Evolutionary conservation across 2,888 invertebrate genomes (phyloP).

Genomic region (Spisula subtruncata): DNA sequence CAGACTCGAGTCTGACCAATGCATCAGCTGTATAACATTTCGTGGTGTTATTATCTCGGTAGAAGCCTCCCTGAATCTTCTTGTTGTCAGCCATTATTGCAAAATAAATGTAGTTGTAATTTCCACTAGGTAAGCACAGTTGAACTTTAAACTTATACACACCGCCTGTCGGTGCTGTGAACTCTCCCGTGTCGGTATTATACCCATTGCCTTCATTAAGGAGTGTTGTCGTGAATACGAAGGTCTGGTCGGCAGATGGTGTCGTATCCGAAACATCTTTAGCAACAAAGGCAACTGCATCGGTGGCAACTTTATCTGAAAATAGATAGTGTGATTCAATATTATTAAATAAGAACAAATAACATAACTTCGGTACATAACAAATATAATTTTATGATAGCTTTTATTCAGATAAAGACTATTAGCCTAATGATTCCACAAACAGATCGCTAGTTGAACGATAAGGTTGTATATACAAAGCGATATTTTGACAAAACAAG

Average conservation of each 20-base stretch:
- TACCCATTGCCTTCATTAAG: neutral
- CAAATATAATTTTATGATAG: no score
- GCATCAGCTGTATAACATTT: neutral
- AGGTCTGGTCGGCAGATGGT: neutral
- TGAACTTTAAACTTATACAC: neutral
- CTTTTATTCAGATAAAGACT: no score
- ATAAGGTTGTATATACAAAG: no score
- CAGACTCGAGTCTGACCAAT: neutral
- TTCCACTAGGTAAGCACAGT: neutral
- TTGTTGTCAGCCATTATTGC: neutral
- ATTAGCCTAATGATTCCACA: no score
- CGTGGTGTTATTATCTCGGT: neutral
- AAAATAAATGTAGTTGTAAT: neutral
- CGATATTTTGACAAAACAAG: no score
- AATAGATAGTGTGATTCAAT: no score
- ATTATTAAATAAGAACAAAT: no score
- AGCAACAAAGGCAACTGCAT: neutral
- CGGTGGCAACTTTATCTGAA: neutral
- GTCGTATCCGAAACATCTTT: neutral
- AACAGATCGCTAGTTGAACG: no score
- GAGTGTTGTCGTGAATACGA: constrained; percentile 1
- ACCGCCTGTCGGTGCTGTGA: neutral
- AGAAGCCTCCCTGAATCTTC: neutral
- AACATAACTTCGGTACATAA: no score
- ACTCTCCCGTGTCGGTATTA: neutral